Base-by-base conservation (phyloP, 2,888 invertebrate species). In the Chrysina gloriosa region DNA sequence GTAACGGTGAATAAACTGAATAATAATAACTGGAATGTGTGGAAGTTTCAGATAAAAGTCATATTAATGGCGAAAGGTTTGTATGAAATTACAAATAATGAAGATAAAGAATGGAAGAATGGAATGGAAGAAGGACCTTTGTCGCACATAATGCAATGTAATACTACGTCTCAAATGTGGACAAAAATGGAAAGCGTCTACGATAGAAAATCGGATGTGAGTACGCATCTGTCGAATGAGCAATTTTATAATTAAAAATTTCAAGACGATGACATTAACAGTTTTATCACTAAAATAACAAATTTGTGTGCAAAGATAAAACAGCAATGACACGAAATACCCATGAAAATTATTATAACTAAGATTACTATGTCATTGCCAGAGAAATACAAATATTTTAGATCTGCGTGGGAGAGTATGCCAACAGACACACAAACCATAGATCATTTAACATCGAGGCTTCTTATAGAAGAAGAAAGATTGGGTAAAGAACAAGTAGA, bases 371-470 rank as follows among this genome's bases (percentile, higher is more conserved):
- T 78, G 74, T 74, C 76, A 0, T 63, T 79, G 9, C 78, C 79
- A n/a, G 77, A 78, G 0, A 21, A 70, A 1, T 79, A 75, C 25
- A 78, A 75, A 50, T 77, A 81, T 73, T 82, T 81, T 67, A 67
- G 79, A 0, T 79, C 78, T 0, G 80, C 72, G 21, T 76, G 75
- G 74, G 75, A 77, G 63, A 73, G 74, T 3, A 72, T 72, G 6
- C 63, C 68, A 2, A 58, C 58, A 14, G 52, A 65, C 3, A 68
- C 76, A 11, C 69, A 71, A 63, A 75, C 65, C 0, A 36, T 77
- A 16, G 70, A 70, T 61, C 72, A 73, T 21, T 63, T 76, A 23
- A 72, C 70, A 4, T 64, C 72, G 19, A 42, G 75, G 25, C 45
- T 76, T 21, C 66, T 72, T 31, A 65, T 73, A 23, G 75, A 74